Percentiles rank a stretch among this genome's conserved stretches.
Conservation (phyloP, 2,888 invertebrate genomes). For the Antitype chi region DNA sequence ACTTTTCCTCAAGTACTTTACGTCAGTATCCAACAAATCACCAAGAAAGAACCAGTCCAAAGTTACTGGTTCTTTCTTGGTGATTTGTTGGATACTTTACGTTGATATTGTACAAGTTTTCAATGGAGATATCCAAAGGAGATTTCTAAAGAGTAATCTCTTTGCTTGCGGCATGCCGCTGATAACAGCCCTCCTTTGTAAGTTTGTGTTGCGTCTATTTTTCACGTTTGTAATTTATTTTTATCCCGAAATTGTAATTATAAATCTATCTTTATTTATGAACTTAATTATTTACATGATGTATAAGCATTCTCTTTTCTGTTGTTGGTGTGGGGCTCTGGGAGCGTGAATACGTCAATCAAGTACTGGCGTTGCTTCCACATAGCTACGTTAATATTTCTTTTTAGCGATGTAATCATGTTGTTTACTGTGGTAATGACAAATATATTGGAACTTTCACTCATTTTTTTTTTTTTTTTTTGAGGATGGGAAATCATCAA, state of each 20-base stretch:
- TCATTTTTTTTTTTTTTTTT: no score
- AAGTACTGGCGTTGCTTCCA: constrained; percentile 32
- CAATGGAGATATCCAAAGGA: neutral
- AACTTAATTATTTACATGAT: constrained; percentile 4
- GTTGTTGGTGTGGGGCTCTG: neutral
- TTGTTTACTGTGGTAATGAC: neutral
- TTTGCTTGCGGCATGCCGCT: constrained; percentile 19
- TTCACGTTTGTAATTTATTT: neutral
- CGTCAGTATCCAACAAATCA: no score
- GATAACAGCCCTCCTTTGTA: neutral
- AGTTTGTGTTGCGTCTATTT: neutral
- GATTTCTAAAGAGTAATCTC: neutral
- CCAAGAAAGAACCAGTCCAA: no score
- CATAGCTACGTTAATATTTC: constrained; percentile 27
- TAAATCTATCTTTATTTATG: neutral
- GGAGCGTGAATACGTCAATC: no score
- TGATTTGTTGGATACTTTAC: constrained; percentile 31
- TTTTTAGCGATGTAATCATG: constrained; percentile 15
- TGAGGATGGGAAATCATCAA: no score
- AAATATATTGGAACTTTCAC: neutral
- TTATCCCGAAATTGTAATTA: neutral
- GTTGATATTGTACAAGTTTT: constrained; percentile 25
- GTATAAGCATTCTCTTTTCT: constrained; percentile 15
- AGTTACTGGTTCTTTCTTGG: constrained; percentile 26
- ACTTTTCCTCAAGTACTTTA: neutral